Conservation (phyloP, 2,888 invertebrate genomes). For the Hermaeophaga mercurialis region DNA sequence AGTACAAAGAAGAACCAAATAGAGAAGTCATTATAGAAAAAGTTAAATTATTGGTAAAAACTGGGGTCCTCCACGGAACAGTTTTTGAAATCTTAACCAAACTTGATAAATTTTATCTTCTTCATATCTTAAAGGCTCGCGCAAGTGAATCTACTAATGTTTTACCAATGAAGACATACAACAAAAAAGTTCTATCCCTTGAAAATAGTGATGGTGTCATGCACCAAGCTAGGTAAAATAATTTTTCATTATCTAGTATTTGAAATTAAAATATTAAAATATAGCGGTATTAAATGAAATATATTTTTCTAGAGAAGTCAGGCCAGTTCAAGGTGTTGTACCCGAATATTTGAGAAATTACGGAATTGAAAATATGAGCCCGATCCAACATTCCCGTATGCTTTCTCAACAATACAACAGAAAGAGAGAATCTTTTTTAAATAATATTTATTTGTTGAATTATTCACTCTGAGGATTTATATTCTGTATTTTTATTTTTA, state of each 20-base stretch:
- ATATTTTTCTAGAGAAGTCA: background rate
- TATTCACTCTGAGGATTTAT: too few species aligned
- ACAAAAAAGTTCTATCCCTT: too few species aligned
- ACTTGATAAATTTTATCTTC: background rate
- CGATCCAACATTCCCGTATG: background rate
- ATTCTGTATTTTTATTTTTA: too few species aligned
- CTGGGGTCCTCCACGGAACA: background rate
- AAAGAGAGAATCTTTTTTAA: too few species aligned
- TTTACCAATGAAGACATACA: background rate
- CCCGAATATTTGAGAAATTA: background rate
- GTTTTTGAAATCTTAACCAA: background rate
- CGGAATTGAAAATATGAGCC: background rate
- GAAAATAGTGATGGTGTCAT: background rate
- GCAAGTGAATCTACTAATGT: background rate
- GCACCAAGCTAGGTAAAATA: background rate
- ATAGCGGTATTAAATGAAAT: too few species aligned
- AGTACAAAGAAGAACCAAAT: conserved; percentile 4
- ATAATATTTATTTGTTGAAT: too few species aligned
- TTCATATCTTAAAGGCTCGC: background rate
- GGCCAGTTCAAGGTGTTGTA: background rate
- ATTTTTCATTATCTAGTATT: too few species aligned
- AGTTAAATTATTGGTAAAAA: conserved; percentile 1
- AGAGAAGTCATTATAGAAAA: background rate
- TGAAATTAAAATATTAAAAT: too few species aligned
- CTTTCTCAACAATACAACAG: background rate